Evolutionary conservation across 2,888 invertebrate species (phyloP).

Genomic region (Drosophila flavopinicola): DNA sequence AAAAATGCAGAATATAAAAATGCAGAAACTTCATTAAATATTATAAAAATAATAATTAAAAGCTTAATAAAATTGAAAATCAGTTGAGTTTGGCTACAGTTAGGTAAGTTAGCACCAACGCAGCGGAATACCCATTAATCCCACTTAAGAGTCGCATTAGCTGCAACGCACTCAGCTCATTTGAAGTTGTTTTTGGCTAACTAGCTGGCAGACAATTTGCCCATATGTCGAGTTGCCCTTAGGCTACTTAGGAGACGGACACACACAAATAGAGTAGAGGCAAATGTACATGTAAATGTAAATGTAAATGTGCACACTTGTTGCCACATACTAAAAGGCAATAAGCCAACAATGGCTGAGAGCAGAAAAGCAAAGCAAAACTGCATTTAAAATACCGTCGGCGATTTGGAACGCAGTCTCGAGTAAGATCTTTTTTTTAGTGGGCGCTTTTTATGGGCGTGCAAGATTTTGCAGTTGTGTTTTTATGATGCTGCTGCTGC

Average conservation of each 20-base stretch:
- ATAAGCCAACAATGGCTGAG: slow-evolving; percentile 29
- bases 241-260: slow-evolving; percentile 38
- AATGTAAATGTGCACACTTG: slow-evolving; percentile 38
- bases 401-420: slow-evolving; percentile 51
- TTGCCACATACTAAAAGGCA: slow-evolving; percentile 53
- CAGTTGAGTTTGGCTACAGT: too few species aligned
- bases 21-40: too few species aligned
- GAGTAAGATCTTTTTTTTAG: slow-evolving; percentile 60
- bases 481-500: slow-evolving; percentile 67
- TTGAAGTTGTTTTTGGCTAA: slow-evolving; percentile 11
- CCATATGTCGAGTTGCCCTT: slow-evolving; percentile 26
- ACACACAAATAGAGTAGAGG: slow-evolving; percentile 11
- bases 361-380: slow-evolving; percentile 29
- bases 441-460: slow-evolving; percentile 75
- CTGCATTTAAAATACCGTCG: slow-evolving; percentile 65
- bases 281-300: slow-evolving; percentile 1
- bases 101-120: too few species aligned
- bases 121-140: neutral
- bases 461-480: slow-evolving; percentile 62
- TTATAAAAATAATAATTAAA: too few species aligned
- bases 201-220: slow-evolving; percentile 1
- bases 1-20: too few species aligned
- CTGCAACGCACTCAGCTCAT: slow-evolving; percentile 4
- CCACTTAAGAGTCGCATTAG: neutral
- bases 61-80: neutral